Percentiles rank a stretch among this genome's conserved stretches.
These are phyloP conservation scores for Zosterops japonicus DNA, from an alignment of 2,113 vertebrate species.

Conservation along the genomic window DNA sequence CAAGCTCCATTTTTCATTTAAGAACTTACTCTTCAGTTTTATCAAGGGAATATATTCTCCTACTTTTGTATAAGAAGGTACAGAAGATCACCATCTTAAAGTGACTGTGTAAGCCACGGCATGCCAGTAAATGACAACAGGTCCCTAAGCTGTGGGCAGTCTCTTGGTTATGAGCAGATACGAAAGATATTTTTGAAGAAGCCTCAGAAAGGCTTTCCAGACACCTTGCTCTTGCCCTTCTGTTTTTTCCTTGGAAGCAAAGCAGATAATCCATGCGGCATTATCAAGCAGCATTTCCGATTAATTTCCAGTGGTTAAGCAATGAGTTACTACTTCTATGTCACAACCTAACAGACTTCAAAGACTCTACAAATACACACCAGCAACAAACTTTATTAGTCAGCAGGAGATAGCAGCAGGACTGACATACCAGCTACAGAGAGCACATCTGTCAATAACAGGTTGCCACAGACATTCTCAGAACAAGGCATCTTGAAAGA, in stretches of 20 bases:
- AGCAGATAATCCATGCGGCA: neutral
- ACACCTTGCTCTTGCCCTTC: neutral
- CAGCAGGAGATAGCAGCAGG: slow-evolving; percentile 51
- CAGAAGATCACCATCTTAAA: neutral
- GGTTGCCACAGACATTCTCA: neutral
- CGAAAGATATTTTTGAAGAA: neutral
- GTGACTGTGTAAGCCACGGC: neutral
- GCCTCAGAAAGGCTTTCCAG: neutral
- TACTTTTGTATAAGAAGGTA: neutral
- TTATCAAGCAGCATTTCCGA: neutral
- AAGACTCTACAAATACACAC: slow-evolving; percentile 32
- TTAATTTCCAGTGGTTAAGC: slow-evolving; percentile 23
- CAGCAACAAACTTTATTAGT: slow-evolving; percentile 43
- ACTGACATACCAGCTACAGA: slow-evolving; percentile 10
- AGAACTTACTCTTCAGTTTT: neutral
- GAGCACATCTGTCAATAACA: slow-evolving; percentile 50
- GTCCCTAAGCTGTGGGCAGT: neutral
- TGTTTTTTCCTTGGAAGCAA: neutral
- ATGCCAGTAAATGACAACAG: neutral
- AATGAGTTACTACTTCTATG: neutral
- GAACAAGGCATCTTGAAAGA: slow-evolving; percentile 17
- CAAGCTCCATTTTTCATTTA: neutral
- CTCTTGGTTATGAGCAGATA: neutral
- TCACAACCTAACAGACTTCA: slow-evolving; percentile 13
- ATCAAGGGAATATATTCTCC: neutral